These are phyloP conservation scores for Dendronephthya gigantea DNA, from an alignment of 64 coral and sea anemone genomes.

Conservation along the genomic window DNA sequence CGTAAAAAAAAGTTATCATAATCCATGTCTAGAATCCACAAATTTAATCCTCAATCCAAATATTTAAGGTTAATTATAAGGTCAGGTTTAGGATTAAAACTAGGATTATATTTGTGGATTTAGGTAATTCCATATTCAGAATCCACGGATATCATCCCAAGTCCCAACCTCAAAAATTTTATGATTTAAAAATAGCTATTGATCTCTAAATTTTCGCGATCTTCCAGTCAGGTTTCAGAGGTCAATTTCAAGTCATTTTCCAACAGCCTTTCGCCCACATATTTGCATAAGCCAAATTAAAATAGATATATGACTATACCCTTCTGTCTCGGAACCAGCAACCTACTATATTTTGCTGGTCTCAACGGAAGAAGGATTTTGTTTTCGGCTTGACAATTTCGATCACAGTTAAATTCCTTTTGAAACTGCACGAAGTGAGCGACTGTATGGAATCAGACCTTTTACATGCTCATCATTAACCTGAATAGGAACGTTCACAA, in stretches of 20 bases:
- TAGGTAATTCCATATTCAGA: too few relatives aligned
- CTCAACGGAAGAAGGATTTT: background rate
- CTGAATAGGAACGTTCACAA: background rate
- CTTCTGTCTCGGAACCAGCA: background rate
- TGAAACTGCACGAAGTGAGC: background rate
- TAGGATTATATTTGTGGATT: too few relatives aligned
- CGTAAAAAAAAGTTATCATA: too few relatives aligned
- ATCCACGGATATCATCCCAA: too few relatives aligned
- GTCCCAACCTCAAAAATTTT: too few relatives aligned
- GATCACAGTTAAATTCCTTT: background rate
- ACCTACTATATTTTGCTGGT: background rate
- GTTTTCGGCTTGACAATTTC: background rate
- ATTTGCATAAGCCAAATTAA: background rate
- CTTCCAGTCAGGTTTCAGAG: background rate
- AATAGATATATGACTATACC: background rate
- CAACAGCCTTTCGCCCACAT: background rate
- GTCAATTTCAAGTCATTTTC: background rate
- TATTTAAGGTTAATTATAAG: too few relatives aligned
- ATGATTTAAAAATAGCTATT: too few relatives aligned
- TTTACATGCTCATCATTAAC: conserved; percentile 16
- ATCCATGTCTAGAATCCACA: too few relatives aligned
- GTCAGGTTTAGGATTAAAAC: too few relatives aligned
- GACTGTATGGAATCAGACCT: background rate
- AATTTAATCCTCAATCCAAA: too few relatives aligned
- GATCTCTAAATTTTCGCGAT: too few relatives aligned